Percentiles rank a stretch among this genome's conserved stretches.
Conservation (phyloP, 2,113 vertebrate genomes). For the Equus przewalskii region DNA sequence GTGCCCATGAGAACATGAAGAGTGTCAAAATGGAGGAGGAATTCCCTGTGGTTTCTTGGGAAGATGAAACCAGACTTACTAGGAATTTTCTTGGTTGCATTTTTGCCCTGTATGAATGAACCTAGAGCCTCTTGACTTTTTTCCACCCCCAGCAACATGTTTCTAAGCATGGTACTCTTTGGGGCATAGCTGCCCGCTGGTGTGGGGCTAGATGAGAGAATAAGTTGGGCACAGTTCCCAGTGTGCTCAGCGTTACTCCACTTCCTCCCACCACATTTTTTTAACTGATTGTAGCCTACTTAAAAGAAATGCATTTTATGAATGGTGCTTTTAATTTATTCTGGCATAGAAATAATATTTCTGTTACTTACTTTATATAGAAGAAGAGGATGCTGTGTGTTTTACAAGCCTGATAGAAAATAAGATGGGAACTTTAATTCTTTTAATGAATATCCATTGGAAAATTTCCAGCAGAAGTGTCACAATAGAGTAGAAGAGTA, state of each 20-base stretch:
- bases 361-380: not conserved
- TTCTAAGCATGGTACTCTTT: not conserved
- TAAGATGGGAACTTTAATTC: not conserved
- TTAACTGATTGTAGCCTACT: not conserved
- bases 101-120: constrained; percentile 28
- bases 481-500: not conserved
- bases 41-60: not conserved
- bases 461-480: constrained; percentile 46
- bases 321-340: constrained; percentile 48
- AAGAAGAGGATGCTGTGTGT: not conserved
- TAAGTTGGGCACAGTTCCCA: not conserved
- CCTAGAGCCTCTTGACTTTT: not conserved
- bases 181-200: not conserved
- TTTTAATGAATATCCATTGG: not conserved
- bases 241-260: not conserved
- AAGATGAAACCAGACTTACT: not conserved
- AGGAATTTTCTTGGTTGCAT: not conserved
- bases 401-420: constrained; percentile 38
- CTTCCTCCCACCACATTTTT: not conserved
- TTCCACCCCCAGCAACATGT: not conserved
- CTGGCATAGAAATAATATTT: not conserved
- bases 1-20: not conserved
- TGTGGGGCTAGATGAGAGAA: not conserved
- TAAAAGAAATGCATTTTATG: not conserved
- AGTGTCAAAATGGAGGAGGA: not conserved